phyloP scores from a whole-genome alignment of 2,113 vertebrate genomes.

The Silurus meridionalis region DNA sequence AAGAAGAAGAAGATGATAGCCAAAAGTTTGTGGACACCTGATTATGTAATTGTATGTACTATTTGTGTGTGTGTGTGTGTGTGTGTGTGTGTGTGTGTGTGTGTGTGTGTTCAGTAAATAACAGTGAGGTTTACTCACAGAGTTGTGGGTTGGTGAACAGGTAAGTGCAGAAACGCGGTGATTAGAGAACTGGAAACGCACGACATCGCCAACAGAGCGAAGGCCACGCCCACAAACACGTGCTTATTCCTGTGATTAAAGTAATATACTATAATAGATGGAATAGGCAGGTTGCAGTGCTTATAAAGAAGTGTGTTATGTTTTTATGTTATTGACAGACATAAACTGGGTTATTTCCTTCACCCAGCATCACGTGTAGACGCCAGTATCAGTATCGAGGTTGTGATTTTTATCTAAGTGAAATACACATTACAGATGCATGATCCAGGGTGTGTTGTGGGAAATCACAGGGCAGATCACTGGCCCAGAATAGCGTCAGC shows the following conservation, averaged over 20 bases:
- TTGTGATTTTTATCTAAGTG: background rate
- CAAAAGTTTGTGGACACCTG: too few relatives aligned
- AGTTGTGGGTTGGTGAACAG: slow-evolving; percentile 71
- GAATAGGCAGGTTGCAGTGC: background rate
- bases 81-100: background rate
- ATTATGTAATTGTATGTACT: background rate
- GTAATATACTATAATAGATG: background rate
- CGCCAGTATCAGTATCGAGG: background rate
- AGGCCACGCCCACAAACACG: slow-evolving; percentile 63
- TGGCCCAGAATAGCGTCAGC: too few relatives aligned
- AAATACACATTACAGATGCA: slow-evolving; percentile 2
- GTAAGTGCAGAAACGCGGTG: slow-evolving; percentile 70
- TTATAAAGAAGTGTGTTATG: background rate
- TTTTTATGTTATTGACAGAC: too few relatives aligned
- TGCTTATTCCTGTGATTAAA: slow-evolving; percentile 67
- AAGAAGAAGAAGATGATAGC: too few relatives aligned
- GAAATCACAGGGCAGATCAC: too few relatives aligned
- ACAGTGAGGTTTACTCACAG: slow-evolving; percentile 61
- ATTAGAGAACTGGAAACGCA: slow-evolving; percentile 65
- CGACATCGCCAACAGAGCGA: slow-evolving; percentile 67
- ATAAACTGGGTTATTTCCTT: background rate
- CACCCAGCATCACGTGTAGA: background rate
- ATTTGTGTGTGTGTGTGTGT: background rate
- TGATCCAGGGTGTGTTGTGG: too few relatives aligned
- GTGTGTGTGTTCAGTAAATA: background rate